Base-by-base conservation (phyloP, 2,888 invertebrate genomes). In the Sipunculus nudus region DNA sequence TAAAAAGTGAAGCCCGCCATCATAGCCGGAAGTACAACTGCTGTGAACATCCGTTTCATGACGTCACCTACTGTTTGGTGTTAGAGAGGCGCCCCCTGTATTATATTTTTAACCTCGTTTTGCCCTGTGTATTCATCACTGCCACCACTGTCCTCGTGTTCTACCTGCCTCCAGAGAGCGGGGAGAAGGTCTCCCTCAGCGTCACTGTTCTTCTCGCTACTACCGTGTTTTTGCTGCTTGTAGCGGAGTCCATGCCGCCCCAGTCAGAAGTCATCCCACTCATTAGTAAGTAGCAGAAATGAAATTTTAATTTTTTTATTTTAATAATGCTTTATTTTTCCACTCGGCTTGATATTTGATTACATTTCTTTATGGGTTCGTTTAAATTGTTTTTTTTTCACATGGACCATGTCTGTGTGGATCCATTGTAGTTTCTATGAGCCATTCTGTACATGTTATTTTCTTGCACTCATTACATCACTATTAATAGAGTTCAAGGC, bases 181-280 rank as follows among this genome's bases (percentile, higher is more conserved):
- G 59, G 10, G 59, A 59, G 46, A 59, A 52, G 59, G 39, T 59
- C 23, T 52, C 52, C 19, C 59, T 59, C 4, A 45, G 41, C 4
- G 59, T 63, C 25, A 63, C 63, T 3, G 43, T 59, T 8, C 53
- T 63, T 13, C 55, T 63, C 21, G 59, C 59, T 1, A 39, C 59
- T 26, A 59, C 54, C 1, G 63, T 63, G 28, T 63, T 63, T 47
- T 38, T 63, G 46, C 52, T 63, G 26, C 39, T 63, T 6, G 55
- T 63, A 5, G 63, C 63, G 3, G 63, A 63, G 26, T 45, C 40
- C 29, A 59, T 59, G 55, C 63, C 63, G 13, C 49, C 63, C 2
- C 63, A 63, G 35, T 59, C 63, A 5, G 59, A 63, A n/a, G 47
- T 47, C 19, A 47, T 63, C 3, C 63, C 63, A n/a, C 26, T 55